Conservation (phyloP, 2,888 invertebrate species). For the Uloborus plumipes region DNA sequence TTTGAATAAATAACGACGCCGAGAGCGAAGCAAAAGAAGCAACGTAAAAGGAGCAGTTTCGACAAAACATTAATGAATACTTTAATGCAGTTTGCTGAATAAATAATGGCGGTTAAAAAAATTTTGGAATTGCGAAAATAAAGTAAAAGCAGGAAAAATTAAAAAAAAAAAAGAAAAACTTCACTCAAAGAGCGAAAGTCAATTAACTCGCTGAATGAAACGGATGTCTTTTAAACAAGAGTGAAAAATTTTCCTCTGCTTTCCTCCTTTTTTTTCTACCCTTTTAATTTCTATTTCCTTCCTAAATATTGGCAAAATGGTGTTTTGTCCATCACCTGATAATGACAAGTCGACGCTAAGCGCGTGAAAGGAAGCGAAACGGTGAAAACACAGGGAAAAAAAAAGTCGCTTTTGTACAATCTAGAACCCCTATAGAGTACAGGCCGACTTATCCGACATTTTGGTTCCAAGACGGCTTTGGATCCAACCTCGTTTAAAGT, state of each 20-base stretch:
- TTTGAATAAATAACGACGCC: no score
- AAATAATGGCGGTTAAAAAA: no score
- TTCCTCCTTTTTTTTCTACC: slow-evolving; percentile 3
- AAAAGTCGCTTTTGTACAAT: slow-evolving; percentile 40
- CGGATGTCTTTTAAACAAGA: slow-evolving; percentile 34
- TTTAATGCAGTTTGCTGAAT: no score
- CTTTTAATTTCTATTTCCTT: slow-evolving; percentile 39
- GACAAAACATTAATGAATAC: no score
- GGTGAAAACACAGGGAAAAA: slow-evolving; percentile 1
- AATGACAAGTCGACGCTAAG: slow-evolving; percentile 51
- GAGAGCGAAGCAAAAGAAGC: no score
- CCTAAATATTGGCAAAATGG: slow-evolving; percentile 29
- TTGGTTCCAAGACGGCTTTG: no score
- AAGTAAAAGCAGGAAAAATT: not conserved
- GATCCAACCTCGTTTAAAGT: no score
- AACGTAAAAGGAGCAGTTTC: no score
- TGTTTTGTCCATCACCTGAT: slow-evolving; percentile 51
- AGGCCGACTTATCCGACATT: no score
- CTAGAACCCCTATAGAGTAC: no score
- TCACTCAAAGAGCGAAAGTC: slow-evolving; percentile 35
- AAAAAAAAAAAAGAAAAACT: slow-evolving; percentile 1
- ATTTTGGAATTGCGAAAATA: no score
- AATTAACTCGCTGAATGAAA: slow-evolving; percentile 46
- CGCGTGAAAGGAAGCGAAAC: slow-evolving; percentile 27
- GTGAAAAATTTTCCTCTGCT: no score